These are phyloP conservation scores for Simalia tracyae DNA, from an alignment of 2,797 vertebrate genomes.

Conservation along the genomic window DNA sequence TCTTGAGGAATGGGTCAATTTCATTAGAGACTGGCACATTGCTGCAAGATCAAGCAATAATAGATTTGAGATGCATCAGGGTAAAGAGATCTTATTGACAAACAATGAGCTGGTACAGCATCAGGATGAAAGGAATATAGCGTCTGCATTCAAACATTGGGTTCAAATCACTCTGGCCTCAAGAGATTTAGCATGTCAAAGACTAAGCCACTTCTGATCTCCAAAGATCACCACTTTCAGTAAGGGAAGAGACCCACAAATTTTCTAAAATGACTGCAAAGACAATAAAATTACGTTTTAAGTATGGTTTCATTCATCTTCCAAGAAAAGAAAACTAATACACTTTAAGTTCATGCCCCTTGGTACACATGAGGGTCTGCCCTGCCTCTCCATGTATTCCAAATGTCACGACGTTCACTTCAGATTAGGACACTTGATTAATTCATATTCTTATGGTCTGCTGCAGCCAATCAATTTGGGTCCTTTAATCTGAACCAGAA, in stretches of 20 bases:
- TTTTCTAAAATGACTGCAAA: neutral
- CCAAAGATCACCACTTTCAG: neutral
- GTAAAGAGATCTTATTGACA: neutral
- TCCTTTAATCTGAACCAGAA: too few species aligned
- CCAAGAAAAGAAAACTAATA: neutral
- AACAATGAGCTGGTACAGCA: neutral
- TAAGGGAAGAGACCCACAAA: neutral
- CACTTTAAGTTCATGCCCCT: neutral
- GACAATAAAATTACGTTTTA: neutral
- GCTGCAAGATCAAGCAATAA: neutral
- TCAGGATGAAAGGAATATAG: too few species aligned
- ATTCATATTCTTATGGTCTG: neutral
- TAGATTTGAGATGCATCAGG: neutral
- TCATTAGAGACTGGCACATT: neutral
- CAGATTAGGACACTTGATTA: neutral
- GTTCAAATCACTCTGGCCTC: neutral
- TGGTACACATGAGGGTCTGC: neutral
- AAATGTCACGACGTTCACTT: neutral
- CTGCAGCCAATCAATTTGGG: too few species aligned
- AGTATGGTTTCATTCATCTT: neutral
- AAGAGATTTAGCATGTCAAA: neutral
- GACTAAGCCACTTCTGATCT: neutral
- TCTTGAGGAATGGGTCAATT: neutral
- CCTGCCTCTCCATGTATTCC: neutral
- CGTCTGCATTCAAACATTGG: neutral